A percentile compares a stretch with the other conserved stretches of the same genome.
Conservation (phyloP, 2,113 vertebrate species). For the Microcebus jonahi region DNA sequence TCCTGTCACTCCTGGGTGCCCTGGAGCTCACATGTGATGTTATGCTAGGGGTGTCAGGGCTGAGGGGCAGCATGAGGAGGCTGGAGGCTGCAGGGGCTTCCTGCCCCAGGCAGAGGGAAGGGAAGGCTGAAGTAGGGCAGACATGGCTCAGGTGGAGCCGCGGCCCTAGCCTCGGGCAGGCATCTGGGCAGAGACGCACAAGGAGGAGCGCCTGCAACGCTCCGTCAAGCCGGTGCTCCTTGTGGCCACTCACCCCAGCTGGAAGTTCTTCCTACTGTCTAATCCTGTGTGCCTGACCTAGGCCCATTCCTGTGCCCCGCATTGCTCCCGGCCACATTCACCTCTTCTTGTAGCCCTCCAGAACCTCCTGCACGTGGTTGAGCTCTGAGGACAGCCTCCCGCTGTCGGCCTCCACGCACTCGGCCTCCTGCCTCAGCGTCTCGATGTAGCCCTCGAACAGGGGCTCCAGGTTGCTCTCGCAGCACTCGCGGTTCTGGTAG, state of each 20-base stretch:
- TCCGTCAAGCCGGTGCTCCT: neutral
- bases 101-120: neutral
- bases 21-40: too few species aligned
- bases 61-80: neutral
- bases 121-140: neutral
- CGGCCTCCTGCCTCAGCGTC: neutral
- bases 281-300: neutral
- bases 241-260: too few species aligned
- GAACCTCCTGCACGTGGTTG: too few species aligned
- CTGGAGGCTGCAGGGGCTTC: too few species aligned
- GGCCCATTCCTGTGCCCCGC: neutral
- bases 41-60: neutral
- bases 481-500: constrained; percentile 80
- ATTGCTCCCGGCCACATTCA: too few species aligned
- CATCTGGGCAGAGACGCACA: neutral
- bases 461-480: constrained; percentile 72
- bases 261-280: neutral
- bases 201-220: neutral
- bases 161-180: neutral
- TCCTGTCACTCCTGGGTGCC: rapidly evolving
- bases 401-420: too few species aligned
- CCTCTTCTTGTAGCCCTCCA: too few species aligned
- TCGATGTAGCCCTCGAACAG: constrained; percentile 76
- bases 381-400: too few species aligned
- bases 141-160: neutral